Evolutionary conservation across 2,888 invertebrate species (phyloP).

Genomic region (Ormyrus nitidulus): DNA sequence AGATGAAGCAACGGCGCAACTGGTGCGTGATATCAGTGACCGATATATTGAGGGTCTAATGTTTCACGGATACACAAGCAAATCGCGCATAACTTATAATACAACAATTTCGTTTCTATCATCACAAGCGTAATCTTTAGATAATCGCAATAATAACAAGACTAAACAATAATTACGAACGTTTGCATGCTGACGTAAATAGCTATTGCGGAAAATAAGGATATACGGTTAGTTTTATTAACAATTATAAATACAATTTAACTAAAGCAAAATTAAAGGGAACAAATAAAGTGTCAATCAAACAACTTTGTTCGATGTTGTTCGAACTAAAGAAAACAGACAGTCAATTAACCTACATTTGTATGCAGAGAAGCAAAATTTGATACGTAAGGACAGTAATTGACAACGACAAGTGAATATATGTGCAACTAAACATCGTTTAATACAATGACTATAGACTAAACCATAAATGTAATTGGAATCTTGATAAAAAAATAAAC

Average conservation of each 20-base stretch:
- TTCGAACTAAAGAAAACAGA: neutral
- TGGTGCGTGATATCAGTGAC: constrained; percentile 53
- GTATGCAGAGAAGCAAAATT: no score
- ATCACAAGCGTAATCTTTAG: neutral
- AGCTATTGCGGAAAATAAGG: no score
- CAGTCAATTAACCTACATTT: no score
- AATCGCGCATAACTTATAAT: constrained; percentile 19
- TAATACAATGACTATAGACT: constrained; percentile 26
- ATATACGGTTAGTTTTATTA: neutral
- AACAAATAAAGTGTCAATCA: neutral
- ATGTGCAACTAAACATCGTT: constrained; percentile 20
- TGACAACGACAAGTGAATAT: no score
- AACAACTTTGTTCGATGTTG: neutral
- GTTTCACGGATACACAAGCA: constrained; percentile 16
- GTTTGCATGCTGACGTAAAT: constrained; percentile 17
- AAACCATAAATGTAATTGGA: constrained; percentile 30
- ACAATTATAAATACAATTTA: neutral
- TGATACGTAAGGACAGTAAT: no score
- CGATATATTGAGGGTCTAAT: constrained; percentile 41
- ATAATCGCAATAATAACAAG: neutral
- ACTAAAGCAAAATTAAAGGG: neutral
- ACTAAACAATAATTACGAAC: neutral
- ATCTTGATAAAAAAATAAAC: constrained; percentile 39
- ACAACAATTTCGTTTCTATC: constrained; percentile 28
- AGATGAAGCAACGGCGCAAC: constrained; percentile 22